These are phyloP conservation scores for Catagonus wagneri DNA, from an alignment of 2,113 vertebrate genomes.

Conservation along the genomic window DNA sequence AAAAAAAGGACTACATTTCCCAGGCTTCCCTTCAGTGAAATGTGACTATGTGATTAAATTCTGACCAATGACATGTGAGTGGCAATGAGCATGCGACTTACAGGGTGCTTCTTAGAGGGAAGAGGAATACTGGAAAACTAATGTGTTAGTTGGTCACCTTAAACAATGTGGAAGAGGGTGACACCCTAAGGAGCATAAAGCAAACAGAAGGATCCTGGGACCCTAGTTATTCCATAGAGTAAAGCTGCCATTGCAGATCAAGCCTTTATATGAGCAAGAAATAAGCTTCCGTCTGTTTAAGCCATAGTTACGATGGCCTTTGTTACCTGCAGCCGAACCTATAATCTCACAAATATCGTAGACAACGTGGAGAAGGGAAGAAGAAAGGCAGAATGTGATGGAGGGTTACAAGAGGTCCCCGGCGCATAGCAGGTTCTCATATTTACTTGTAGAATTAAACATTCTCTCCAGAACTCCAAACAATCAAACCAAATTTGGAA, in stretches of 20 bases:
- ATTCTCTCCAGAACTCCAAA: not conserved
- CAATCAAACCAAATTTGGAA: conserved; percentile 51
- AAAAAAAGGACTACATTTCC: conserved; percentile 59
- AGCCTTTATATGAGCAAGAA: conserved; percentile 21
- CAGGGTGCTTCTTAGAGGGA: not conserved
- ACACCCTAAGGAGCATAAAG: not conserved
- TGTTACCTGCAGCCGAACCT: not conserved
- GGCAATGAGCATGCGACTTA: not conserved
- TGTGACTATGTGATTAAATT: not conserved
- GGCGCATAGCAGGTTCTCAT: not conserved
- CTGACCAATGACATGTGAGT: not conserved
- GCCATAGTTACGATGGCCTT: not conserved
- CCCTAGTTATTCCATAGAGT: not conserved
- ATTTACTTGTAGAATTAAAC: conserved; percentile 9
- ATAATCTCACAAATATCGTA: not conserved
- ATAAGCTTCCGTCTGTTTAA: not conserved
- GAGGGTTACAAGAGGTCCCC: not conserved
- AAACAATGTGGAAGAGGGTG: not conserved
- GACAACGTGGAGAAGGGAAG: not conserved
- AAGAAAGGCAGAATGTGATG: not conserved
- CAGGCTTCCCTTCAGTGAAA: conserved; percentile 17
- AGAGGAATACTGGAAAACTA: not conserved
- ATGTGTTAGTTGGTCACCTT: not conserved
- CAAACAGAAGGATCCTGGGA: not conserved
- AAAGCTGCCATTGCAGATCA: not conserved